A percentile compares a stretch with the other conserved stretches of the same genome.
phyloP scores from a whole-genome alignment of 2,797 vertebrate species.

The Notamacropus eugenii region DNA sequence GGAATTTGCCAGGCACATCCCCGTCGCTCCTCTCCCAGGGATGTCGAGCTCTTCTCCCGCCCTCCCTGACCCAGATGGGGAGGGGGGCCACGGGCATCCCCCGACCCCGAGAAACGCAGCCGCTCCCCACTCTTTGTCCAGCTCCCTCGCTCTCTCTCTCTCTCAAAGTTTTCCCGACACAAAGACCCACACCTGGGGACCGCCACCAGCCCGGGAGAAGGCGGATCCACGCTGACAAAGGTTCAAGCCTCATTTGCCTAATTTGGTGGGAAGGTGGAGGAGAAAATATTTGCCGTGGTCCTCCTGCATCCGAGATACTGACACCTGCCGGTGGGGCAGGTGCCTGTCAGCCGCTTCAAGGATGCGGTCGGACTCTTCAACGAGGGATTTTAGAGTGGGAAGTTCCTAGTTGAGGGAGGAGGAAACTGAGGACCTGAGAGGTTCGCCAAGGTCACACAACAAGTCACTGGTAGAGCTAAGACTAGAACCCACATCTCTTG shows the following conservation, averaged over 20 bases:
- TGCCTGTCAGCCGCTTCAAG: not conserved
- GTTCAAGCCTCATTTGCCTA: conserved; percentile 31
- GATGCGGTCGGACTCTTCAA: not conserved
- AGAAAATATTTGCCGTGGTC: not conserved
- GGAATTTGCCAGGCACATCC: conserved; percentile 6
- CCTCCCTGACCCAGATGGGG: not conserved
- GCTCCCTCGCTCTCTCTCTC: conserved; percentile 28
- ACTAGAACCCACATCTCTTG: not conserved
- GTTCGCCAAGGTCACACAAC: not conserved
- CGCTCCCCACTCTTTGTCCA: conserved; percentile 68
- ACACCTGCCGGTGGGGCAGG: not conserved
- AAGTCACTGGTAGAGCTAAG: not conserved
- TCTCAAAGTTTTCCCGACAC: conserved; percentile 78
- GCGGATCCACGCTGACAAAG: conserved; percentile 39
- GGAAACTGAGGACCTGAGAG: not conserved
- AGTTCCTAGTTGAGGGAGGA: not conserved
- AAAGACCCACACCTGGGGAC: conserved; percentile 77
- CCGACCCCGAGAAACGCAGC: conserved; percentile 13
- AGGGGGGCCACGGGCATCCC: not conserved
- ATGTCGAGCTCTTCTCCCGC: not conserved
- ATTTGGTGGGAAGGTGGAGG: conserved; percentile 12
- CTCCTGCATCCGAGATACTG: conserved; percentile 35
- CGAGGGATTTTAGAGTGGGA: not conserved
- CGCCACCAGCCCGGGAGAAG: not conserved
- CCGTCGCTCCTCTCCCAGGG: not conserved